Evolutionary conservation across 2,888 invertebrate genomes (phyloP), one percentile per base, ranked within the genome.

Genomic region (Alloscopus bannaensis): DNA sequence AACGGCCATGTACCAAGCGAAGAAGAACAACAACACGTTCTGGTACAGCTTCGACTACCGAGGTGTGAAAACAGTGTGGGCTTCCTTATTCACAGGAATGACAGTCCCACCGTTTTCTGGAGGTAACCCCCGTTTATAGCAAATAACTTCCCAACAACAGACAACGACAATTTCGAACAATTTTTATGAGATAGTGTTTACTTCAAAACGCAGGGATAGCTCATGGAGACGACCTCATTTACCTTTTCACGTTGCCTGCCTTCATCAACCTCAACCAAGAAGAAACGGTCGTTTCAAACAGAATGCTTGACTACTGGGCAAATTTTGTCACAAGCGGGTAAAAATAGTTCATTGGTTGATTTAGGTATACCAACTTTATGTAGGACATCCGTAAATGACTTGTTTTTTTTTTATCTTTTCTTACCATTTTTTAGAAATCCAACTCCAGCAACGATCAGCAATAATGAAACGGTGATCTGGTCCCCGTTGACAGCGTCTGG

Each of bases 211-310:
- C 80, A 88, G 90, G 91, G 1, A 90, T 90, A 0, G 90, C 91
- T 82, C 91, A 92, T 86, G 91, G 91, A 0, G 90, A 92, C 84
- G 92, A 92, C 80, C 88, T 91, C 29, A 89, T 91, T n/a, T 91
- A 92, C 84, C 84, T 92, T n/a, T 92, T 91, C 86, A 86, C 80
- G 87, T 3, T 57, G 13, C 13, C 60, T 24, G 4, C 40, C 36
- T n/a, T n/a, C n/a, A 29, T 6, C n/a, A 50, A 50, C 18, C 20
- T 65, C 45, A 13, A 40, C 8, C 47, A 62, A 0, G 87, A 87
- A n/a, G 85, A 84, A 16, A 47, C 1, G 2, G 89, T 89, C 1
- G 87, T 91, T 64, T 88, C 90, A 0, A 87, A 88, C 47, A 88
- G 88, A 78, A 89, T 91, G 89, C 88, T 91, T 1, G 85, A 87